These are phyloP conservation scores for Trachelus stipa DNA, from an alignment of 2,888 invertebrate species.

Conservation along the genomic window DNA sequence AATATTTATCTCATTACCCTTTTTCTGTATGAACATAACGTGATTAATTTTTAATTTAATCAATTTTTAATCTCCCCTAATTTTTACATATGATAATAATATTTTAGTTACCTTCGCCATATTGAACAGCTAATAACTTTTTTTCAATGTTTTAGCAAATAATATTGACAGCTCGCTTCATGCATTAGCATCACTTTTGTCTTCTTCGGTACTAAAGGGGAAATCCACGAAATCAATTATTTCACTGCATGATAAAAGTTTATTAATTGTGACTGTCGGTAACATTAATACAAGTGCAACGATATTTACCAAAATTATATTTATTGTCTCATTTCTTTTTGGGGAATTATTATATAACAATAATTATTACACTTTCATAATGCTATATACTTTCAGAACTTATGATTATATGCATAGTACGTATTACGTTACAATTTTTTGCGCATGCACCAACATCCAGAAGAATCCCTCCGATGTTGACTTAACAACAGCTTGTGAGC, in stretches of 20 bases:
- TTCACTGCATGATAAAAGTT: neutral
- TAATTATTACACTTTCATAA: slow-evolving; percentile 55
- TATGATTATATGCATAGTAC: slow-evolving; percentile 35
- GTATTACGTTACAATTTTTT: slow-evolving; percentile 37
- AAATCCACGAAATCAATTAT: neutral
- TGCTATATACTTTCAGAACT: slow-evolving; percentile 55
- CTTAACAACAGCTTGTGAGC: slow-evolving; percentile 23
- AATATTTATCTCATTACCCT: neutral
- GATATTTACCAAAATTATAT: slow-evolving; percentile 62
- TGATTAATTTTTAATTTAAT: neutral
- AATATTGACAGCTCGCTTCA: neutral
- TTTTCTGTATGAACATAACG: neutral
- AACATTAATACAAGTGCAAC: neutral
- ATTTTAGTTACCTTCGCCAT: neutral
- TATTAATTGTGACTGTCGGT: neutral
- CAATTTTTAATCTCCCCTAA: neutral
- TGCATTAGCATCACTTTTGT: neutral
- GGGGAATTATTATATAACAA: slow-evolving; percentile 60
- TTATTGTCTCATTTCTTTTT: slow-evolving; percentile 64
- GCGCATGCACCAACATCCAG: slow-evolving; percentile 47
- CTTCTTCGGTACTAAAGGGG: neutral
- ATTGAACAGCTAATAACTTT: neutral
- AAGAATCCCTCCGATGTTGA: slow-evolving; percentile 53
- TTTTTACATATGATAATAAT: neutral
- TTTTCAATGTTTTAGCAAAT: neutral